These are phyloP conservation scores for Girardinichthys multiradiatus DNA, from an alignment of 2,113 vertebrate species.

Conservation along the genomic window DNA sequence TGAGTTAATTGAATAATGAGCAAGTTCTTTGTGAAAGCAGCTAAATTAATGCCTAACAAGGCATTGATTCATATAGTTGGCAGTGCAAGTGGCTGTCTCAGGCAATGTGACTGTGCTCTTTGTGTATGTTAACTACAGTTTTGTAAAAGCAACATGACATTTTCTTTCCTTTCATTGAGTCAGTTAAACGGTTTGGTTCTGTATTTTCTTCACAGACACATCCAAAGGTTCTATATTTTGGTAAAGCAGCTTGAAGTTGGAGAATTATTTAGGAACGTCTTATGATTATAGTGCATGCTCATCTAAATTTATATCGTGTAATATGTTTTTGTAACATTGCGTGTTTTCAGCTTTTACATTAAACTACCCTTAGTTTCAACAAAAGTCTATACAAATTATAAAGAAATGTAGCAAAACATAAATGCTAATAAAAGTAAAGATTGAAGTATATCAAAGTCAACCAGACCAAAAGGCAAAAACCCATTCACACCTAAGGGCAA, in stretches of 20 bases:
- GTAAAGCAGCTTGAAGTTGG: background rate
- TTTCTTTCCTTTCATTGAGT: conserved; percentile 50
- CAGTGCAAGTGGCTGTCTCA: conserved; percentile 10
- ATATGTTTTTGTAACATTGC: no score
- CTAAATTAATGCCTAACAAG: conserved; percentile 51
- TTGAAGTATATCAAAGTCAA: no score
- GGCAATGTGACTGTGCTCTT: conserved; percentile 12
- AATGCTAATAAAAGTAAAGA: background rate
- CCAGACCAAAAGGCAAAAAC: background rate
- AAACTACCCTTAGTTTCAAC: background rate
- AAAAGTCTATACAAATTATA: background rate
- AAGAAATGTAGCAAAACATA: no score
- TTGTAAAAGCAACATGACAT: conserved; percentile 32
- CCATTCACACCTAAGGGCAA: no score
- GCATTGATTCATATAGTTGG: conserved; percentile 4
- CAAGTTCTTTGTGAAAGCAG: conserved; percentile 11
- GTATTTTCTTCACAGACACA: background rate
- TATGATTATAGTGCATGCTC: no score
- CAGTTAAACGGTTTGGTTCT: conserved; percentile 39
- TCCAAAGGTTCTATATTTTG: background rate
- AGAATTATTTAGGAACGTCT: background rate
- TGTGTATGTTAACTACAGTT: conserved; percentile 6
- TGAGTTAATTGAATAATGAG: conserved; percentile 53
- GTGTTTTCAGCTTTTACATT: background rate
- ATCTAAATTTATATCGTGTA: no score